Percentiles rank a stretch among this genome's conserved stretches.
phyloP scores from a whole-genome alignment of 2,888 invertebrate species.

The Tortrix viridana region DNA sequence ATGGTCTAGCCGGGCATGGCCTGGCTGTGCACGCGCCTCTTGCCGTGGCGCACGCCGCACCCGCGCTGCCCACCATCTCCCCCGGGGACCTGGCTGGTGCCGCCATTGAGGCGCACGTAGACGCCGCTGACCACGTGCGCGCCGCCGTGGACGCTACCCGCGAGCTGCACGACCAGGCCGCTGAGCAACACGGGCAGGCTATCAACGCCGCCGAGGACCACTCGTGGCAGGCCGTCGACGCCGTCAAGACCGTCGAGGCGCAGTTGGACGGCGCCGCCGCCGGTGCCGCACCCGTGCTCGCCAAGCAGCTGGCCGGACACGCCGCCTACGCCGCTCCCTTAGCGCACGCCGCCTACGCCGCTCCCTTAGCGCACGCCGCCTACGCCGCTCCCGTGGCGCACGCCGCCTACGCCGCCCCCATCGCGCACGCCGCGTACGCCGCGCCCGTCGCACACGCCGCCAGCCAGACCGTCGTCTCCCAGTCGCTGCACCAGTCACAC shows the following conservation, averaged over 20 bases:
- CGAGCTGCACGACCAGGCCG: slow-evolving; percentile 76
- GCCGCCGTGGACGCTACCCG: slow-evolving; percentile 74
- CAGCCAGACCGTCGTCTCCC: slow-evolving; percentile 31
- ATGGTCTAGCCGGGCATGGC: slow-evolving; percentile 42
- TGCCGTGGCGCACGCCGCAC: slow-evolving; percentile 56
- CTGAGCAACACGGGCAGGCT: slow-evolving; percentile 74
- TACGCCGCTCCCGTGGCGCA: slow-evolving; percentile 37
- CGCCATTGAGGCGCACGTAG: slow-evolving; percentile 77
- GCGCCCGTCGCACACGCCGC: slow-evolving; percentile 38
- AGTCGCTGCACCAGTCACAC: slow-evolving; percentile 22
- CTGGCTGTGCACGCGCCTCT: slow-evolving; percentile 51
- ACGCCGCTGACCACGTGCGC: slow-evolving; percentile 75
- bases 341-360: slow-evolving; percentile 42
- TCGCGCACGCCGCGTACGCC: slow-evolving; percentile 23
- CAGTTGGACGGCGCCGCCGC: slow-evolving; percentile 77
- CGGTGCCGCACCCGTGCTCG: slow-evolving; percentile 73
- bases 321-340: slow-evolving; percentile 47
- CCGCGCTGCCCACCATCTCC: slow-evolving; percentile 72
- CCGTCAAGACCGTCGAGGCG: slow-evolving; percentile 74
- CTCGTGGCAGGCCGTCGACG: slow-evolving; percentile 77
- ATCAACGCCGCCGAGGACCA: slow-evolving; percentile 79
- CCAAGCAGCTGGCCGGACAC: slow-evolving; percentile 75
- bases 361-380: slow-evolving; percentile 39
- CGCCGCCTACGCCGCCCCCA: slow-evolving; percentile 26
- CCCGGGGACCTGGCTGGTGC: slow-evolving; percentile 74